Base-by-base conservation (phyloP, 2,113 vertebrate species). In the Sinocyclocheilus rhinocerous region DNA sequence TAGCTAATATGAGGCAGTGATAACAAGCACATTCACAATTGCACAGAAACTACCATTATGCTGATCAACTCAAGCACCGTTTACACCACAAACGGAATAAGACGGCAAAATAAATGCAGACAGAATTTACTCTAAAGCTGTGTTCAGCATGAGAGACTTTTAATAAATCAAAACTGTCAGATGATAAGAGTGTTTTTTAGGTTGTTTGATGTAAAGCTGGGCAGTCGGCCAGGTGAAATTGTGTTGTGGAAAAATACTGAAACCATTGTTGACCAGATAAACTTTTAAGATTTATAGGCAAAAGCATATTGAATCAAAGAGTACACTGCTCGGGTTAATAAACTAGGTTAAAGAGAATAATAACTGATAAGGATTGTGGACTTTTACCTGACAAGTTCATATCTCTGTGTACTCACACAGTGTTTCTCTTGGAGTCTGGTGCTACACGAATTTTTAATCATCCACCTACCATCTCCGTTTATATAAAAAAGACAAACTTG, bases 321-420 rank as follows among this genome's bases (percentile, higher is more conserved):
- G 29, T 33, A 13, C 61, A 16, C 33, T 67, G 52, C 63, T 48
- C 45, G 26, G 42, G 15, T 36, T 77, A 67, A 63, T 85, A 77
- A 84, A 89, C 84, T 91, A 59, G 90, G 88, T 70, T 55, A 69
- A 86, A 81, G 81, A 79, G 72, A 90, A 86, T 87, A 87, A 85
- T 83, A 86, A 50, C 59, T 89, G 90, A 94, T 94, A 92, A 92
- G 80, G 52, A 24, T 9, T 9, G 77, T 90, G 92, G 92, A 95
- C 94, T 93, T 95, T 94, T 80, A 89, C 89, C 93, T 50, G 75
- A 18, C 83, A 89, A 90, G 92, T 93, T 91, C 87, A 82, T 86
- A 76, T 84, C 78, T 55, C 76, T 76, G 61, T 85, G 67, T 83
- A 72, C 70, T 52, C 67, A 77, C 55, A 80, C 4, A n/a, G 65